Evolutionary conservation across 2,888 invertebrate genomes (phyloP).

Genomic region (Arctia plantaginis): DNA sequence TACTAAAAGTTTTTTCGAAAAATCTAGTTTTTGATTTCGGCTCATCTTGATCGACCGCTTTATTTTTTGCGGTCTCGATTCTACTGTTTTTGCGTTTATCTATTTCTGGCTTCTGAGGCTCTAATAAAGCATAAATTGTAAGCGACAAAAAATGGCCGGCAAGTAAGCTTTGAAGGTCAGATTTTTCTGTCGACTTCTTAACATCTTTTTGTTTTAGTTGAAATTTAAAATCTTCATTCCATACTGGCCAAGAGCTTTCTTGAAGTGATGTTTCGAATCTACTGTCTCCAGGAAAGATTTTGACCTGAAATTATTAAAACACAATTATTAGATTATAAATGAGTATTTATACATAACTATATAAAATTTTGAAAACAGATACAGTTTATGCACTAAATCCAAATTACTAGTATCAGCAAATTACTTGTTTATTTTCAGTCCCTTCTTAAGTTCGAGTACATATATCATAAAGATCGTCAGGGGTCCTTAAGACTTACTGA

Average conservation of each 20-base stretch:
- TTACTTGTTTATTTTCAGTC: not conserved
- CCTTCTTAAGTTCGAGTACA: not conserved
- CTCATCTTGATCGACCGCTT: constrained; percentile 79
- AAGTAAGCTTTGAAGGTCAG: constrained; percentile 86
- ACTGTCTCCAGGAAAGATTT: constrained; percentile 91
- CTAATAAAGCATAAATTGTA: constrained; percentile 89
- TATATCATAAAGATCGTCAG: not conserved
- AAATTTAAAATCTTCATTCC: constrained; percentile 92
- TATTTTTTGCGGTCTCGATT: constrained; percentile 70
- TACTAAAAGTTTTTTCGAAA: constrained; percentile 82
- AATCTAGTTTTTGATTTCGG: constrained; percentile 82
- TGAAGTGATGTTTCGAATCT: constrained; percentile 91
- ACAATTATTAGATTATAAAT: not conserved
- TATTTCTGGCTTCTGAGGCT: constrained; percentile 81
- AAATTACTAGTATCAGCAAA: not conserved
- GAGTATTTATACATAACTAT: not conserved
- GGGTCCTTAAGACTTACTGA: not conserved
- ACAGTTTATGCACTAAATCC: not conserved
- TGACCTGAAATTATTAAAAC: constrained; percentile 86
- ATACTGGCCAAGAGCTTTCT: constrained; percentile 92
- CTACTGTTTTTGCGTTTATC: constrained; percentile 72
- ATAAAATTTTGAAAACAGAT: not conserved
- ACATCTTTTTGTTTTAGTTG: constrained; percentile 87
- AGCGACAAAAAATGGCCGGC: constrained; percentile 89
- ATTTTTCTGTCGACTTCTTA: constrained; percentile 76